Percentiles rank a stretch among this genome's conserved stretches.
Evolutionary conservation across 92 coral and sea anemone species (phyloP).

Genomic region (Zoanthus solanderi): DNA sequence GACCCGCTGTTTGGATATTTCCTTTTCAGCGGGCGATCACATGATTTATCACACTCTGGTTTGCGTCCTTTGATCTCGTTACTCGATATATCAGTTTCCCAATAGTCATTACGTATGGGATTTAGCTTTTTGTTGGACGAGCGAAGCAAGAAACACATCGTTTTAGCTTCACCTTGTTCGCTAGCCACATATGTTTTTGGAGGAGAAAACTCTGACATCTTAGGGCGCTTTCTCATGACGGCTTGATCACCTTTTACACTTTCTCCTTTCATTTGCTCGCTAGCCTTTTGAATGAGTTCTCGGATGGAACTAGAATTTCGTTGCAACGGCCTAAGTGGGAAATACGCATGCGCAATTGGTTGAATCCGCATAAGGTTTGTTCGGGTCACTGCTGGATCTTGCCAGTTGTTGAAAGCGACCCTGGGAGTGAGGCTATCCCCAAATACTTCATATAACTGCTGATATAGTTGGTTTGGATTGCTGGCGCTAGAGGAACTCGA

Average conservation of each 20-base stretch:
- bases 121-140: neutral
- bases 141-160: slow-evolving; percentile 50
- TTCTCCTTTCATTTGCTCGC: slow-evolving; percentile 37
- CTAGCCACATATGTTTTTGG: slow-evolving; percentile 8
- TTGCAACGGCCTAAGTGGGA: slow-evolving; percentile 82
- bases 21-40: slow-evolving; percentile 27
- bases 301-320: slow-evolving; percentile 74
- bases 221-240: slow-evolving; percentile 45
- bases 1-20: slow-evolving; percentile 7
- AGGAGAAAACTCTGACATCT: slow-evolving; percentile 44
- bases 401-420: slow-evolving; percentile 92
- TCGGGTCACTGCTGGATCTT: slow-evolving; percentile 82
- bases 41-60: slow-evolving; percentile 29
- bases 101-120: neutral
- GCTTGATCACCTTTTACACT: neutral
- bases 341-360: slow-evolving; percentile 90
- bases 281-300: slow-evolving; percentile 70
- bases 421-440: slow-evolving; percentile 87
- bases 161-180: slow-evolving; percentile 32
- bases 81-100: slow-evolving; percentile 2
- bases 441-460: slow-evolving; percentile 84
- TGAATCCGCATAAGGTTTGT: slow-evolving; percentile 80
- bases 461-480: slow-evolving; percentile 75
- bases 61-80: slow-evolving; percentile 24
- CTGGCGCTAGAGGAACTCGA: slow-evolving; percentile 74